A percentile compares a stretch with the other conserved stretches of the same genome.
These are phyloP conservation scores for Metalampra italica DNA, from an alignment of 2,888 invertebrate species.

Conservation along the genomic window DNA sequence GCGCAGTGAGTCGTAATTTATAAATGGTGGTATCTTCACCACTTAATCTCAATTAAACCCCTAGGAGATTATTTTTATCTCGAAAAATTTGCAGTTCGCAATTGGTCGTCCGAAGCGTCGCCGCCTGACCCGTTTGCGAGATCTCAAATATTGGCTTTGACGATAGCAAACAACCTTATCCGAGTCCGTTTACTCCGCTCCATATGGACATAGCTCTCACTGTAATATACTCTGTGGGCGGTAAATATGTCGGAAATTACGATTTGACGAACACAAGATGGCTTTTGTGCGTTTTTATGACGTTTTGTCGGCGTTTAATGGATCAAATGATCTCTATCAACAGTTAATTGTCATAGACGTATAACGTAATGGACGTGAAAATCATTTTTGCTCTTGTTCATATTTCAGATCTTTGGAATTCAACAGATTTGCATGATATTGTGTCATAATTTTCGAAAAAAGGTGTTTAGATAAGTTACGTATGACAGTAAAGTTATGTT, in stretches of 20 bases:
- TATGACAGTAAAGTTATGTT: no score
- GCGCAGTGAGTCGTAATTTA: constrained; percentile 1
- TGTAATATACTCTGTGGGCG: constrained; percentile 2
- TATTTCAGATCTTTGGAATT: neutral
- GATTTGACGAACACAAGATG: constrained; percentile 4
- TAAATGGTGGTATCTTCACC: constrained; percentile 16
- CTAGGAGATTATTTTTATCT: constrained; percentile 69
- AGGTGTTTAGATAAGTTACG: no score
- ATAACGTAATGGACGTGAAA: no score
- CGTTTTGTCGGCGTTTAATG: neutral
- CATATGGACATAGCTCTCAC: constrained; percentile 22
- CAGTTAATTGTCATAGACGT: neutral
- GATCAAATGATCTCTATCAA: neutral
- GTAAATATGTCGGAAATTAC: constrained; percentile 10
- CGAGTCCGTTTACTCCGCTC: constrained; percentile 58
- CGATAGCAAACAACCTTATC: constrained; percentile 66
- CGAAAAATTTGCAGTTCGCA: constrained; percentile 69
- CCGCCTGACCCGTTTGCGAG: constrained; percentile 67
- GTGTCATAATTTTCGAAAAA: no score
- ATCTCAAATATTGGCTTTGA: constrained; percentile 65
- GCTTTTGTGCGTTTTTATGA: constrained; percentile 7
- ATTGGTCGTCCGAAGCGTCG: constrained; percentile 57
- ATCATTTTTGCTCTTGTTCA: neutral
- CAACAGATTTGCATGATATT: no score
- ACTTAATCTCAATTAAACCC: constrained; percentile 60